Conservation (phyloP, 1,140 invertebrate species). For the Pseudomyrmex concolor region DNA sequence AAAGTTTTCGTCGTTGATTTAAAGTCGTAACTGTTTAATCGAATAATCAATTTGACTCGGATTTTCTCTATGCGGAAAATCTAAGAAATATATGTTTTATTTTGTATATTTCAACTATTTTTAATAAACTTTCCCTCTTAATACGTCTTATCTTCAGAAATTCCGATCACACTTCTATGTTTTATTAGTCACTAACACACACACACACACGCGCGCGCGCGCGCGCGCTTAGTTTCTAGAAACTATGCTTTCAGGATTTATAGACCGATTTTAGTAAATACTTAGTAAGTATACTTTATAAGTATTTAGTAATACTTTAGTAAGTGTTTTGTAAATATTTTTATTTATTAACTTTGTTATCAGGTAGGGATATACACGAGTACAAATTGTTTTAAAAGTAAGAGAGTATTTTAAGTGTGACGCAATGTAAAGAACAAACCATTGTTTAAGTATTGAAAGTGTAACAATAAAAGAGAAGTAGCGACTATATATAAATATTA, state of each 20-base stretch:
- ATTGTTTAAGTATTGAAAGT: too few species aligned
- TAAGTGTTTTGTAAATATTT: background rate
- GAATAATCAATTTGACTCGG: too few species aligned
- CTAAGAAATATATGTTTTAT: too few species aligned
- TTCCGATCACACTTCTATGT: background rate
- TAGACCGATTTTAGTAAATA: too few species aligned
- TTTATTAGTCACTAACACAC: background rate
- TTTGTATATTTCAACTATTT: background rate
- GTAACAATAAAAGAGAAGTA: too few species aligned
- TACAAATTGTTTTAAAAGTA: background rate
- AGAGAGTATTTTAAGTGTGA: too few species aligned
- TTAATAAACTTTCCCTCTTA: slow-evolving; percentile 27
- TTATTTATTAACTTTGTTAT: slow-evolving; percentile 7
- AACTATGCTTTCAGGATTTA: slow-evolving; percentile 3
- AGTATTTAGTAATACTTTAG: too few species aligned
- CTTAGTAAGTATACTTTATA: too few species aligned
- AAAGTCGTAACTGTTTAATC: slow-evolving; percentile 50
- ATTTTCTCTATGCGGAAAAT: too few species aligned
- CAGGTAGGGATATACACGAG: slow-evolving; percentile 21
- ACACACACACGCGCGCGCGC: too few species aligned
- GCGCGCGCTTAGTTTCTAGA: background rate
- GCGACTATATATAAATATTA: too few species aligned
- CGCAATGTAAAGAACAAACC: too few species aligned
- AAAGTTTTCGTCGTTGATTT: slow-evolving; percentile 72
- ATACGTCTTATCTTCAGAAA: slow-evolving; percentile 10